Evolutionary conservation across 2,113 vertebrate species (phyloP), one percentile per base, ranked within the genome.

Genomic region (Henicopernis longicauda): DNA sequence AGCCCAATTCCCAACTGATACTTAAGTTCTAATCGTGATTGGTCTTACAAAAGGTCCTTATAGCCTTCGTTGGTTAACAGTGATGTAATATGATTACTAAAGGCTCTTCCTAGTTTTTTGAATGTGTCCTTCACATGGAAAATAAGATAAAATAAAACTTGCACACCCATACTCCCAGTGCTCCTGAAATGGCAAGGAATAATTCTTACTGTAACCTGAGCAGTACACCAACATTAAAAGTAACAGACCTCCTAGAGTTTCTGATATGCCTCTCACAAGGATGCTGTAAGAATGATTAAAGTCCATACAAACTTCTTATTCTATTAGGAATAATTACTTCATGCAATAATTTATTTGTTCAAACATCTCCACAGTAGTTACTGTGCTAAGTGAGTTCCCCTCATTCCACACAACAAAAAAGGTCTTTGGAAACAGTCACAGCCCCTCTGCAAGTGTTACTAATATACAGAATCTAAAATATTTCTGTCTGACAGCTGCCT

Each of bases 401-500:
- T 42, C 31, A 78, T 47, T 89, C 50, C 18, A 74, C 4, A 5
- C 9, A 77, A 79, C 47, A 91, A 73, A 57, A 59, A 50, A 50
- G 6, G 22, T 67, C n/a, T 91, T 61, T 77, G 22, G 54, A 76
- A 96, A 91, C 29, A 78, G 61, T 11, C 71, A 87, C 9, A 84
- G 45, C 18, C 36, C 16, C 34, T 70, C n/a, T 90, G n/a, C 54
- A 85, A 77, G 23, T 49, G 31, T 91, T 86, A 74, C 42, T 42
- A 82, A 79, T 31, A 86, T 5, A 85, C 6, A 59, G 44, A 78
- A 67, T 49, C 52, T 84, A 62, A 80, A 95, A 58, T 66, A 86
- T 31, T 83, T 89, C 57, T 92, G 70, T 78, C 63, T 92, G 76
- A 88, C 74, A 96, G 93, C 32, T 92, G 67, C 62, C 82, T 89